A percentile compares a stretch with the other conserved stretches of the same genome.
Evolutionary conservation across 2,113 vertebrate genomes (phyloP).

Genomic region (Artemisiospiza belli): DNA sequence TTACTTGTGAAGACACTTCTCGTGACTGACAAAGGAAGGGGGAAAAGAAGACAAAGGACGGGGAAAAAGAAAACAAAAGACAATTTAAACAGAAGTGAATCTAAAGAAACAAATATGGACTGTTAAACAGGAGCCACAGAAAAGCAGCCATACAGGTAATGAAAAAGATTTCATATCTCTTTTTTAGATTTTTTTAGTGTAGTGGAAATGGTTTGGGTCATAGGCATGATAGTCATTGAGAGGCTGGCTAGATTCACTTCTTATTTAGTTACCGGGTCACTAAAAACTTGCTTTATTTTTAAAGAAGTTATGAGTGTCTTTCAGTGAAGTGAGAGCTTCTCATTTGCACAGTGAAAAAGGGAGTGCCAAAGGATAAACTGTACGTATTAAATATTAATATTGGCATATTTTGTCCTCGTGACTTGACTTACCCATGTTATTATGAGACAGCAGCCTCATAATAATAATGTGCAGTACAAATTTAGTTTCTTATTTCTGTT

Average conservation of each 20-base stretch:
- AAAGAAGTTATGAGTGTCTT: background rate
- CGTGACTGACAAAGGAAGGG: constrained; percentile 68
- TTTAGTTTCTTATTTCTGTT: background rate
- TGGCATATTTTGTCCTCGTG: background rate
- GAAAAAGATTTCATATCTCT: background rate
- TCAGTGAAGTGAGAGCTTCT: background rate
- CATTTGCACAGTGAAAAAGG: background rate
- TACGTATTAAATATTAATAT: background rate
- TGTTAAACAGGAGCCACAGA: background rate
- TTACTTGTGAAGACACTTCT: constrained; percentile 80
- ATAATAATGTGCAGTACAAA: background rate
- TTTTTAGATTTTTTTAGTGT: background rate
- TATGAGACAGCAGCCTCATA: background rate
- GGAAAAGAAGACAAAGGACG: constrained; percentile 58
- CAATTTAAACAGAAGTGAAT: constrained; percentile 60
- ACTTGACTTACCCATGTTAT: background rate
- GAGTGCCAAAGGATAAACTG: background rate
- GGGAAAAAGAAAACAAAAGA: constrained; percentile 62
- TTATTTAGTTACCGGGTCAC: background rate
- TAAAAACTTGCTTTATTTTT: background rate
- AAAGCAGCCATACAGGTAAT: background rate
- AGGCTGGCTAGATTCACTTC: background rate
- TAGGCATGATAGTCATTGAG: background rate
- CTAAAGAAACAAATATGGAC: background rate
- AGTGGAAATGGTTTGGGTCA: background rate